phyloP scores from a whole-genome alignment of 2,888 invertebrate species.

The Osmoderma eremita region DNA sequence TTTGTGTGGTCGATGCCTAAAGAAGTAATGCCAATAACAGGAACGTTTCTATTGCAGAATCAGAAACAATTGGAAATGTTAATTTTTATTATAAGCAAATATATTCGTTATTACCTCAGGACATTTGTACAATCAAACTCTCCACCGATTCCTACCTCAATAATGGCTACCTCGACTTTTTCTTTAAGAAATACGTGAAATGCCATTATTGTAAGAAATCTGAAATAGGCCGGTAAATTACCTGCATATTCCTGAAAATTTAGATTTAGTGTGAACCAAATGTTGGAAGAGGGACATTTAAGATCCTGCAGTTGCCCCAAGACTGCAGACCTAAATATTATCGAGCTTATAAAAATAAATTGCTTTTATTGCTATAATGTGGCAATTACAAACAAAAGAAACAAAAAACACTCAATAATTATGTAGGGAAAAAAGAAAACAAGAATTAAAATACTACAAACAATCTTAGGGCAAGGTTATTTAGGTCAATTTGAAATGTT shows the following conservation, averaged over 20 bases:
- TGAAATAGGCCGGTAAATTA: constrained; percentile 92
- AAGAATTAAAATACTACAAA: too few species aligned
- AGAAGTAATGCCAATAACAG: constrained; percentile 90
- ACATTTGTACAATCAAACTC: constrained; percentile 94
- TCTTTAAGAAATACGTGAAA: constrained; percentile 87
- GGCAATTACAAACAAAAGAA: too few species aligned
- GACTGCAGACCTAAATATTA: too few species aligned
- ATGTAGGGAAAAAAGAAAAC: too few species aligned
- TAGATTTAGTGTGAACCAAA: not conserved
- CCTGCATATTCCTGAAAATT: constrained; percentile 66
- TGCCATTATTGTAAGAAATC: constrained; percentile 92
- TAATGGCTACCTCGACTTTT: constrained; percentile 89
- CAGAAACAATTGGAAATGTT: not conserved
- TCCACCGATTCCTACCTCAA: constrained; percentile 99
- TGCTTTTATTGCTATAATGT: too few species aligned
- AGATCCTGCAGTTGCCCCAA: too few species aligned
- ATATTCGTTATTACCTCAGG: constrained; percentile 68
- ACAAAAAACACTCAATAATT: too few species aligned
- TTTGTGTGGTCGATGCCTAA: constrained; percentile 91
- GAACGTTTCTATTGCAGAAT: constrained; percentile 73
- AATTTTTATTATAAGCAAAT: not conserved
- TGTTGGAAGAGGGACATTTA: not conserved
- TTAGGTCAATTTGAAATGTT: too few species aligned
- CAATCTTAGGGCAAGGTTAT: too few species aligned
- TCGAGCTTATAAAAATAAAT: too few species aligned